A percentile compares a stretch with the other conserved stretches of the same genome.
Conservation (phyloP, 2,797 vertebrate genomes). For the Peromyscus nudipes region DNA sequence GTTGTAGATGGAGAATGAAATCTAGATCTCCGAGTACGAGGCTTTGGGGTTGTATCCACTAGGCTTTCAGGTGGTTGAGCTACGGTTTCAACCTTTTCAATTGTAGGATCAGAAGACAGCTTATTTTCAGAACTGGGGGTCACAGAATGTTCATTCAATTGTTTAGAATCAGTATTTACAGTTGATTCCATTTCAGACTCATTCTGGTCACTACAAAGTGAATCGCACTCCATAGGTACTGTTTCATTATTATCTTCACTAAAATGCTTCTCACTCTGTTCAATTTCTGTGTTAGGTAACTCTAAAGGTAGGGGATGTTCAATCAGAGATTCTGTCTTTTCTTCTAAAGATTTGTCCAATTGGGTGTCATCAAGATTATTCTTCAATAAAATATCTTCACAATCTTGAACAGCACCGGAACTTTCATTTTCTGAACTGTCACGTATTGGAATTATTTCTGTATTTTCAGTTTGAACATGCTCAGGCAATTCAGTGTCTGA, state of each 20-base stretch:
- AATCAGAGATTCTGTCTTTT: slow-evolving; percentile 39
- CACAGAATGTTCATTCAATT: slow-evolving; percentile 76
- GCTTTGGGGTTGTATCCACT: slow-evolving; percentile 89
- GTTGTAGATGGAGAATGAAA: slow-evolving; percentile 97
- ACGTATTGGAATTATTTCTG: slow-evolving; percentile 67
- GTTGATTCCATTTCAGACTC: slow-evolving; percentile 86
- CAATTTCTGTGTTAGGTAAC: slow-evolving; percentile 56
- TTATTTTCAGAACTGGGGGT: slow-evolving; percentile 76
- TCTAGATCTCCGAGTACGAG: slow-evolving; percentile 93
- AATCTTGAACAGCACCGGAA: slow-evolving; percentile 54
- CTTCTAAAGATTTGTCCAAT: slow-evolving; percentile 78
- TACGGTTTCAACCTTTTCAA: slow-evolving; percentile 82
- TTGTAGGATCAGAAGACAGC: slow-evolving; percentile 74
- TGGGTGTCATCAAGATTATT: slow-evolving; percentile 23
- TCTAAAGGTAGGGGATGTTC: slow-evolving; percentile 71
- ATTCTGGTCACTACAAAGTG: slow-evolving; percentile 91
- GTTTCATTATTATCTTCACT: slow-evolving; percentile 92
- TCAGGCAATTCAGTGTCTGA: slow-evolving; percentile 59
- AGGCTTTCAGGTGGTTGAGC: slow-evolving; percentile 80
- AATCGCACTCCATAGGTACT: slow-evolving; percentile 96
- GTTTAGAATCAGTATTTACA: slow-evolving; percentile 75
- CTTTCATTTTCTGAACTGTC: slow-evolving; percentile 66
- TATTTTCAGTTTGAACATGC: slow-evolving; percentile 72
- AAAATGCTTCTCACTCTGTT: slow-evolving; percentile 82
- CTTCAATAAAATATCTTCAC: slow-evolving; percentile 77